Evolutionary conservation across 1,140 invertebrate genomes (phyloP), one percentile per base, ranked within the genome.

Genomic region (Eurosta solidaginis): DNA sequence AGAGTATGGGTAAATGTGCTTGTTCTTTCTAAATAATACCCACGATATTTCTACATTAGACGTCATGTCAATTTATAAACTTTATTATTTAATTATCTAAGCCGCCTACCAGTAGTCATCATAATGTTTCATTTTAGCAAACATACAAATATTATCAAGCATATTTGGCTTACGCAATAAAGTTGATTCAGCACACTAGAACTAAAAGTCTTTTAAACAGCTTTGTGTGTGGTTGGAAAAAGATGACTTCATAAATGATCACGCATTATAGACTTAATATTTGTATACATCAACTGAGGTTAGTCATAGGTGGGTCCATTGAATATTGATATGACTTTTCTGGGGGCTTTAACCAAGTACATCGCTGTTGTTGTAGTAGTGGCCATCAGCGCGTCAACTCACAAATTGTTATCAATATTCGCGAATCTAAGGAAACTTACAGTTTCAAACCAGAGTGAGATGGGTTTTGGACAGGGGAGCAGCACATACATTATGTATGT

Each of bases 131-230:
- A 22, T 40, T 3, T 22, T 1, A 20, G 12, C 59, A 20, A 20
- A 22, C n/a, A 36, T 49, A 49, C 3, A 17, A 3, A 5, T 17
- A 49, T 49, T 54, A 29, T 68, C 14, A 20, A 29, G 33, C 59
- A 40, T 68, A 68, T 68, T 68, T 68, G 33, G 59, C 59, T 40
- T 68, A 68, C 59, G 59, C 59, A 68, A 68, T 68, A 68, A 68
- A 68, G 40, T 68, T 10, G 29, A 17, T 22, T 33, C 54, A 59
- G 27, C 17, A 27, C 17, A 29, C 0, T 54, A 9, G 7, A 20
- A 54, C 10, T 25, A 27, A 22, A 25, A 20, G 20, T n/a, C n/a
- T n/a, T n/a, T n/a, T n/a, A n/a, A n/a, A n/a, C n/a, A n/a, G n/a
- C n/a, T n/a, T n/a, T n/a, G n/a, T n/a, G n/a, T n/a, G n/a, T 68